phyloP scores from a whole-genome alignment of 37 sponge, comb jelly and placozoan genomes.

The Theonella swinhoei region DNA sequence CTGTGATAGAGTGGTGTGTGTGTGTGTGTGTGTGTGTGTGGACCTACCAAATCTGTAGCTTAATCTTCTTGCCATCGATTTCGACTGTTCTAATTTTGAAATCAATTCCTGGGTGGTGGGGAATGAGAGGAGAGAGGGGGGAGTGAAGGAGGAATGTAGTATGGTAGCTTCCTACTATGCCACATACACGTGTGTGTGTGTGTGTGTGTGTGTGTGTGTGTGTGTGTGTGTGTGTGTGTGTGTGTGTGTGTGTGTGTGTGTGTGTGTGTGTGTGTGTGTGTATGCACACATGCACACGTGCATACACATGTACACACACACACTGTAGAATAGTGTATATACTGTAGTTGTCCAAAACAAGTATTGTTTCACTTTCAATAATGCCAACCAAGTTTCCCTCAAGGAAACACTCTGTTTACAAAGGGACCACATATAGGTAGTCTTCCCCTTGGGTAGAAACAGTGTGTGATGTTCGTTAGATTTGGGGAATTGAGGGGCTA shows the following conservation, averaged over 20 bases:
- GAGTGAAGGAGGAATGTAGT: background rate
- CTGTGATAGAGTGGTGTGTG: too few relatives aligned
- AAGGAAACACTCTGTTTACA: too few relatives aligned
- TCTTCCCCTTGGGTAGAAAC: too few relatives aligned
- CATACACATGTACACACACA: too few relatives aligned
- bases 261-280: conserved; percentile 34
- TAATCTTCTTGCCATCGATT: conserved; percentile 98
- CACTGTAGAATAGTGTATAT: too few relatives aligned
- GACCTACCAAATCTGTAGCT: conserved; percentile 96
- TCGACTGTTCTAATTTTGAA: conserved; percentile 88
- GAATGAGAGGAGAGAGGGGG: background rate
- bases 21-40: too few relatives aligned
- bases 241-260: conserved; percentile 35
- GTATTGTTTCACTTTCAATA: too few relatives aligned
- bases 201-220: conserved; percentile 30
- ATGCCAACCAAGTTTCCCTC: too few relatives aligned
- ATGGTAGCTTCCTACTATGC: background rate
- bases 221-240: conserved; percentile 24
- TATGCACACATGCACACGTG: conserved; percentile 1
- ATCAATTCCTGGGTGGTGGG: conserved; percentile 52
- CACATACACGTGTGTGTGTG: conserved; percentile 15
- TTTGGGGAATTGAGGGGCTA: too few relatives aligned
- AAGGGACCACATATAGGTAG: too few relatives aligned
- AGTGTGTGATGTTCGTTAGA: too few relatives aligned
- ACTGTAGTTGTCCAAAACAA: too few relatives aligned